Percentiles rank a stretch among this genome's conserved stretches.
Conservation (phyloP, 2,888 invertebrate genomes). For the Andrena trimmerana region DNA sequence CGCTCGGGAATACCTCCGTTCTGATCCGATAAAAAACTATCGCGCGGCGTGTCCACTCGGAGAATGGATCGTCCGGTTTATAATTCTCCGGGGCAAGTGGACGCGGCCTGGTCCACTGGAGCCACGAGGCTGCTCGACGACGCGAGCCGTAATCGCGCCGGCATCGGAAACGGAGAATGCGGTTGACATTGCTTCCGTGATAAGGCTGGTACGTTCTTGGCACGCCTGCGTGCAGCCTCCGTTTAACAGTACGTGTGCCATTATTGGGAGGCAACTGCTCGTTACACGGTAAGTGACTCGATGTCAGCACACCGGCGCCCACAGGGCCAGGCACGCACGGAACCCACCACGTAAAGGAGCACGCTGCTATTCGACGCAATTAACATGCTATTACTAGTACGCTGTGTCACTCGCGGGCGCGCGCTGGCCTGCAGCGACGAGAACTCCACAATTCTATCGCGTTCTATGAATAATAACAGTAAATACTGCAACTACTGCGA, state of each 20-base stretch:
- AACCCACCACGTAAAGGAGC: background rate
- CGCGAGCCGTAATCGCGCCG: background rate
- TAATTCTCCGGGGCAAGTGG: background rate
- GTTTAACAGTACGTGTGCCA: conserved; percentile 14
- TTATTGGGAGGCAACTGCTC: conserved; percentile 17
- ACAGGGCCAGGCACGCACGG: background rate
- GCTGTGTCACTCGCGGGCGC: conserved; percentile 4
- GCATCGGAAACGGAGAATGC: conserved; percentile 43
- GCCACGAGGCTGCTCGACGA: background rate
- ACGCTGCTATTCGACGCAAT: conserved; percentile 26
- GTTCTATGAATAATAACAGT: background rate
- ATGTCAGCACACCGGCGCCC: conserved; percentile 7
- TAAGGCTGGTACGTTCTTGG: conserved; percentile 23
- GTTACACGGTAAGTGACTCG: conserved; percentile 20
- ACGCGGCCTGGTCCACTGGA: no score
- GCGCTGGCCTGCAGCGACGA: background rate
- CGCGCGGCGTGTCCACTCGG: no score
- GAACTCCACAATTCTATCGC: background rate
- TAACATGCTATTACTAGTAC: conserved; percentile 39
- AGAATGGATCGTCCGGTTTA: background rate
- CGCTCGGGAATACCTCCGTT: no score
- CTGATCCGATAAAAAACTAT: no score
- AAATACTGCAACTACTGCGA: no score
- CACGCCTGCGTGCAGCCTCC: conserved; percentile 12
- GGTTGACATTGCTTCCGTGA: conserved; percentile 36